A percentile compares a stretch with the other conserved stretches of the same genome.
Evolutionary conservation across 1,140 invertebrate genomes (phyloP).

Genomic region (Magallana angulata): DNA sequence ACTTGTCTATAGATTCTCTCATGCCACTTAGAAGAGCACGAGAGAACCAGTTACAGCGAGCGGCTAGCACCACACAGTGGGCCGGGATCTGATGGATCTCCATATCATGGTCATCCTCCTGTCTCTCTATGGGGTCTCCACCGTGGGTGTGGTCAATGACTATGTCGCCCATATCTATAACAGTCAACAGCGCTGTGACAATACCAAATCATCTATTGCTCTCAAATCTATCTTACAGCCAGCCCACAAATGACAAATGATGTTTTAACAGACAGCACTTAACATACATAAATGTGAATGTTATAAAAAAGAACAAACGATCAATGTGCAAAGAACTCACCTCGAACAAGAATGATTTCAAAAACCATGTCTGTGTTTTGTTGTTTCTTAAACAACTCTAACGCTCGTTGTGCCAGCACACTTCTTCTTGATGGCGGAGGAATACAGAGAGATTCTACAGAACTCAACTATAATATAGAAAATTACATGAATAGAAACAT

Average conservation of each 20-base stretch:
- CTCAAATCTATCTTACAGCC: too few relatives aligned
- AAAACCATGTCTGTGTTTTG: constrained; percentile 85
- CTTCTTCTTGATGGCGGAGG: constrained; percentile 82
- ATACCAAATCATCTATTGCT: too few relatives aligned
- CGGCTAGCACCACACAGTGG: constrained; percentile 85
- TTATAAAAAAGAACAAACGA: too few relatives aligned
- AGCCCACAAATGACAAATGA: too few relatives aligned
- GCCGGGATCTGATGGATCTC: constrained; percentile 79
- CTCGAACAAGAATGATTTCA: constrained; percentile 81
- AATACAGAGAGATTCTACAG: constrained; percentile 84
- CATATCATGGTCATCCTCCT: constrained; percentile 67
- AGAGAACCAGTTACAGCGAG: constrained; percentile 86
- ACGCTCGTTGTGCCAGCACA: constrained; percentile 81
- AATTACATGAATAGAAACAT: too few relatives aligned
- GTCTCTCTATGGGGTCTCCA: constrained; percentile 65
- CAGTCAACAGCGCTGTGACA: too few relatives aligned
- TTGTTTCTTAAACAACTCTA: constrained; percentile 81
- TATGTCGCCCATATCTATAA: constrained; percentile 74
- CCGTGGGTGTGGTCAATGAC: constrained; percentile 76
- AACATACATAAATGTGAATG: too few relatives aligned
- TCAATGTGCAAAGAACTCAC: constrained; percentile 65
- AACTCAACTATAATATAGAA: constrained; percentile 81
- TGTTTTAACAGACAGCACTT: too few relatives aligned
- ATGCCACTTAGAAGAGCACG: constrained; percentile 86
- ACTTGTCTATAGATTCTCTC: constrained; percentile 86